Evolutionary conservation across 2,113 vertebrate species (phyloP).

Genomic region (Toxotes jaculatrix): DNA sequence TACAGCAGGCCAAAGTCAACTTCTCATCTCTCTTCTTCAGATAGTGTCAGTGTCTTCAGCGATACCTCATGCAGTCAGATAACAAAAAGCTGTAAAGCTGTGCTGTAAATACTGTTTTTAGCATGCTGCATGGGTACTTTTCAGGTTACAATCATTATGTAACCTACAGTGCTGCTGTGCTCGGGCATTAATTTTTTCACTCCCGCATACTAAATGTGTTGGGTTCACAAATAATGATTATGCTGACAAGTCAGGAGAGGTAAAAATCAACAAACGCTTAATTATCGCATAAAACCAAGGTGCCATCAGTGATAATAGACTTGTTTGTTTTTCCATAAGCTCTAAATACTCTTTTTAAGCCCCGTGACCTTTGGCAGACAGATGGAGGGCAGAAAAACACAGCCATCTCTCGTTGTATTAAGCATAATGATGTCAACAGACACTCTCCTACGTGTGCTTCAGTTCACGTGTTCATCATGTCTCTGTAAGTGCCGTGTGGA

Average conservation of each 20-base stretch:
- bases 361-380: slow-evolving; percentile 43
- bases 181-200: slow-evolving; percentile 36
- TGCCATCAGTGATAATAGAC: slow-evolving; percentile 50
- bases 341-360: slow-evolving; percentile 55
- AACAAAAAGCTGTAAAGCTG: slow-evolving; percentile 48
- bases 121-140: slow-evolving; percentile 11
- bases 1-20: slow-evolving; percentile 69
- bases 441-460: background rate
- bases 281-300: slow-evolving; percentile 36
- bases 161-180: slow-evolving; percentile 30
- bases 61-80: slow-evolving; percentile 49
- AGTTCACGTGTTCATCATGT: background rate
- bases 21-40: slow-evolving; percentile 29
- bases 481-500: slow-evolving; percentile 1
- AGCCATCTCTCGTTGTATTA: slow-evolving; percentile 20
- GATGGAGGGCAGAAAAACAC: slow-evolving; percentile 42
- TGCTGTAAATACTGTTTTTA: slow-evolving; percentile 34
- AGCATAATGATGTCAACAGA: slow-evolving; percentile 28
- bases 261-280: slow-evolving; percentile 44
- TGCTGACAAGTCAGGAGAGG: slow-evolving; percentile 29
- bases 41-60: slow-evolving; percentile 26
- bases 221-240: slow-evolving; percentile 38
- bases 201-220: slow-evolving; percentile 50
- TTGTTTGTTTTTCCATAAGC: slow-evolving; percentile 60
- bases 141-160: slow-evolving; percentile 56